phyloP scores from a whole-genome alignment of 2,797 vertebrate genomes.

The Pipistrellus pygmaeus region DNA sequence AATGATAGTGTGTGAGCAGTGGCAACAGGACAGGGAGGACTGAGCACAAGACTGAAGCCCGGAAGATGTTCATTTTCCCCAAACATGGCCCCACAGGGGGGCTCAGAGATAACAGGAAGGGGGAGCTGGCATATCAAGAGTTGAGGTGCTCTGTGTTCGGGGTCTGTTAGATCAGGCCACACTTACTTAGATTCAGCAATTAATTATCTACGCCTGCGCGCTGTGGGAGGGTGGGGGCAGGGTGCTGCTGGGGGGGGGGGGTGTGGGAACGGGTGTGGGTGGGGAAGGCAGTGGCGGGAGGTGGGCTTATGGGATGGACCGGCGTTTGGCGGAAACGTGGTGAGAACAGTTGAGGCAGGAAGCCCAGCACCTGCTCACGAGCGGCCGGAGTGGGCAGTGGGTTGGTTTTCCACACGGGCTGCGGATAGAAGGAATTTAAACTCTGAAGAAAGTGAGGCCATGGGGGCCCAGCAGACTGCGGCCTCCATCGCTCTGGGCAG shows the following conservation, averaged over 20 bases:
- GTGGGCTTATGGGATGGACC: not conserved
- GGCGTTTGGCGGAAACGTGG: not conserved
- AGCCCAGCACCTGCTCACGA: fast-evolving
- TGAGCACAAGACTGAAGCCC: not conserved
- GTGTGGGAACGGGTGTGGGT: fast-evolving
- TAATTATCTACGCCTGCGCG: fast-evolving
- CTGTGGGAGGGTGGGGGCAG: not conserved
- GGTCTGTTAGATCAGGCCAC: not conserved
- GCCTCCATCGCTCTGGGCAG: not conserved
- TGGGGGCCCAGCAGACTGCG: not conserved
- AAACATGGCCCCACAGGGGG: not conserved
- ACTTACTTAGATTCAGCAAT: not conserved
- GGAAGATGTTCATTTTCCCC: not conserved
- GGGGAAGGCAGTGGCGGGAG: not conserved
- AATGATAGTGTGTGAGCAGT: not conserved
- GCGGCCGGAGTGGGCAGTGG: not conserved
- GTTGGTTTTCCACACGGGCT: not conserved
- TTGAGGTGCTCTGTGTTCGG: not conserved
- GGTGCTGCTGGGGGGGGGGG: not conserved
- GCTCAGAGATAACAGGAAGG: not conserved
- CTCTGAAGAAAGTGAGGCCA: not conserved
- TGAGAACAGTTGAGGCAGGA: not conserved
- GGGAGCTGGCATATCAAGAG: not conserved
- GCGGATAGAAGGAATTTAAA: not conserved
- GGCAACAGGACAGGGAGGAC: not conserved